Evolutionary conservation across 2,113 vertebrate genomes (phyloP).

Genomic region (Clarias batrachus): DNA sequence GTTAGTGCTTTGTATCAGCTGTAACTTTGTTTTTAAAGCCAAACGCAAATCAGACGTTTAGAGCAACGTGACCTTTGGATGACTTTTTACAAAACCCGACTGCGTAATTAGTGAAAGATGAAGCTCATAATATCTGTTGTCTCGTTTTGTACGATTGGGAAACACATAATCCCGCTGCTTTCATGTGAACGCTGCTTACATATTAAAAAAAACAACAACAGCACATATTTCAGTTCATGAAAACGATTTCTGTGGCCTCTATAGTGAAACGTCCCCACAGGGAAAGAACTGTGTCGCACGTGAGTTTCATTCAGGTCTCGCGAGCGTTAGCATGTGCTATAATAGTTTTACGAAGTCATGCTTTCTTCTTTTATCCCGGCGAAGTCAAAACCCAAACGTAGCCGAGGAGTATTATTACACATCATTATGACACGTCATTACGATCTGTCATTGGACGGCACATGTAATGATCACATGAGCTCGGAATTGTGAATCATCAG

Average conservation of each 20-base stretch:
- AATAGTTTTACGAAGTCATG: background rate
- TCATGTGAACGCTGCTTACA: background rate
- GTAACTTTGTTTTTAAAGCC: too few species aligned
- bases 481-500: conserved; percentile 49
- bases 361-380: background rate
- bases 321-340: background rate
- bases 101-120: background rate
- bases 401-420: conserved; percentile 13
- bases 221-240: background rate
- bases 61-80: background rate
- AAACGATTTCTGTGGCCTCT: background rate
- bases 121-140: background rate
- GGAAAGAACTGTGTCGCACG: background rate
- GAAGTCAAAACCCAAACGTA: background rate
- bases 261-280: background rate
- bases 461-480: background rate
- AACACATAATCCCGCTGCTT: background rate
- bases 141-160: background rate
- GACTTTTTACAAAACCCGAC: background rate
- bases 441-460: background rate
- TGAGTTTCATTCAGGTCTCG: background rate
- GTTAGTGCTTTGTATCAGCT: background rate
- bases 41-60: background rate
- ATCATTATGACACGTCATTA: conserved; percentile 24
- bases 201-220: too few species aligned